Base-by-base conservation (phyloP, 2,888 invertebrate species). In the Pycnomerus fuliginosus region DNA sequence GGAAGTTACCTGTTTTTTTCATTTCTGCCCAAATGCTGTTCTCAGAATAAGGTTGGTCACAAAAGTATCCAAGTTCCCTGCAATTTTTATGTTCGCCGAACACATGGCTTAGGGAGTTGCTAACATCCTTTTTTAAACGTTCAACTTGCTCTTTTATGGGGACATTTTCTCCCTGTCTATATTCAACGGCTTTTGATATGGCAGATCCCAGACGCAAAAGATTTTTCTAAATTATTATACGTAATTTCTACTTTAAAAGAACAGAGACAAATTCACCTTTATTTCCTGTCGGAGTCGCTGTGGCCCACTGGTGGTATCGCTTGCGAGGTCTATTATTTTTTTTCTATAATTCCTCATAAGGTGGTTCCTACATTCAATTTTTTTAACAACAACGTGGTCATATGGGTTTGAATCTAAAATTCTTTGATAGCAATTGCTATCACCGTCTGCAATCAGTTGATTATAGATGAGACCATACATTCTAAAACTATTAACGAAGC, bases 291-390 rank as follows among this genome's bases (percentile, higher is more conserved):
- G 32, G 10, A 32, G 32, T 10, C 10, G 3, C 8, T 16, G 10
- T 3, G 32, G 32, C 11, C 32, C 32, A n/a, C 7, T 17, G 8
- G 17, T 32, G 5, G 16, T 32, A 17, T 32, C 32, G 5, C 17
- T 32, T 7, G 32, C 16, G 15, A 32, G 10, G 5, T 32, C 29
- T 22, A 31, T 4, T 4, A 44, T 4, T 32, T 44, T 44, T 10
- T 16, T 44, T n/a, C 17, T n/a, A 31, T 41, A 23, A 27, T 45
- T 45, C 8, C 44, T 8, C 12, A 44, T 10, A 5, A 45, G 17
- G 25, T 45, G 45, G 16, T 45, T 44, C 8, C 14, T 16, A 22
- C 44, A 44, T 32, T 45, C 44, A 14, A 45, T 39, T 35, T 45
- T 45, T 22, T 45, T 17, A 2, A 45, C 42, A 3, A 35, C 10